Evolutionary conservation across 2,797 vertebrate genomes (phyloP).

Genomic region (Sciurus vulgaris): DNA sequence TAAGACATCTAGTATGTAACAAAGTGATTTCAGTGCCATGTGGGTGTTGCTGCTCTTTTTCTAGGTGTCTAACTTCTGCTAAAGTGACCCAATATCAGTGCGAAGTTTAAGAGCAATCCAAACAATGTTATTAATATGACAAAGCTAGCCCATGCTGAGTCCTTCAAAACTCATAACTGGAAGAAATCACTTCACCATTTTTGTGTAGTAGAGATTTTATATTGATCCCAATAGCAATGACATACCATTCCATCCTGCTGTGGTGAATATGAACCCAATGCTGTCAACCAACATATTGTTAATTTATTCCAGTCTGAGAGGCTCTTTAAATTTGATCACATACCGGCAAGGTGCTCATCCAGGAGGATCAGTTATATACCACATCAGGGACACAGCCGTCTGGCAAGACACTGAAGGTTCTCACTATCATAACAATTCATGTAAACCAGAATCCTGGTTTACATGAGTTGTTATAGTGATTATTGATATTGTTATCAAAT

Average conservation of each 20-base stretch:
- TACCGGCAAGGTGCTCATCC: not conserved
- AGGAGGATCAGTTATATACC: not conserved
- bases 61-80: not conserved
- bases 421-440: not conserved
- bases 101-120: not conserved
- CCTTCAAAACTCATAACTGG: not conserved
- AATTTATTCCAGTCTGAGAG: not conserved
- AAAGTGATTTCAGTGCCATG: not conserved
- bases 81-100: not conserved
- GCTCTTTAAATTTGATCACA: not conserved
- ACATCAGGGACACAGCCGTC: not conserved
- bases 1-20: not conserved
- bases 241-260: not conserved
- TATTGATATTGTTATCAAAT: not conserved
- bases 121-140: not conserved
- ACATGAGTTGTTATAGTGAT: too few relatives aligned
- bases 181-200: constrained; percentile 4
- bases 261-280: not conserved
- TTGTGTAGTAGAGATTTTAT: not conserved
- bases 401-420: not conserved
- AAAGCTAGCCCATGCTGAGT: not conserved
- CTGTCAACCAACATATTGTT: not conserved
- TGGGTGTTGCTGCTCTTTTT: not conserved
- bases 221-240: not conserved
- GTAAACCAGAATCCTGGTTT: not conserved